These are phyloP conservation scores for Ivindomyrus marchei DNA, from an alignment of 2,113 vertebrate genomes.

Conservation along the genomic window DNA sequence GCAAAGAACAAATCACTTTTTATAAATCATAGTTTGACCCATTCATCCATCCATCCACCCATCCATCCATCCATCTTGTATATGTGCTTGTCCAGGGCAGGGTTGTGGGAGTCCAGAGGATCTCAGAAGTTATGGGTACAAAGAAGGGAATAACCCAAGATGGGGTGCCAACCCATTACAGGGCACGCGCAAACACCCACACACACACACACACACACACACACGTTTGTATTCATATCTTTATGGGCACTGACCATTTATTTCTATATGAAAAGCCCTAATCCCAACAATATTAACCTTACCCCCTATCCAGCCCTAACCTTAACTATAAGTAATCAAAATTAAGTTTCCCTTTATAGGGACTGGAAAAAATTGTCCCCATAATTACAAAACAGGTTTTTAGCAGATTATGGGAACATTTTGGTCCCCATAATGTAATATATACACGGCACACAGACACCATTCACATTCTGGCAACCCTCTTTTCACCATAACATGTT, in stretches of 20 bases:
- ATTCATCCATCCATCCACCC: background rate
- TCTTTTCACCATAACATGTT: background rate
- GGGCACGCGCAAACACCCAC: background rate
- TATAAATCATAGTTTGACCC: background rate
- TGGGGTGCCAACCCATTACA: background rate
- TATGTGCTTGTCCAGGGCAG: background rate
- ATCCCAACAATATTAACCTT: background rate
- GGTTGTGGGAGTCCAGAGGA: background rate
- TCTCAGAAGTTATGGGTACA: background rate
- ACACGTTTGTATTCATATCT: background rate
- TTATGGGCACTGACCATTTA: background rate
- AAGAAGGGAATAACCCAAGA: background rate
- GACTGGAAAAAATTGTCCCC: background rate
- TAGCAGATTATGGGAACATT: background rate
- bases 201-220: background rate
- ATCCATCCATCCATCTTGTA: background rate
- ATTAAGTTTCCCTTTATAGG: background rate
- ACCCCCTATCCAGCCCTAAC: background rate
- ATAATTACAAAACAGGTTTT: background rate
- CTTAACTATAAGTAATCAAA: background rate
- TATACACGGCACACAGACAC: conserved; percentile 38
- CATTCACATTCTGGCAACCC: conserved; percentile 39
- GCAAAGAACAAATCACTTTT: background rate
- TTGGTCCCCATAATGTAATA: background rate
- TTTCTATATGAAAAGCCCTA: background rate